Base-by-base conservation (phyloP, 2,888 invertebrate species). In the Hypomecis punctinalis region DNA sequence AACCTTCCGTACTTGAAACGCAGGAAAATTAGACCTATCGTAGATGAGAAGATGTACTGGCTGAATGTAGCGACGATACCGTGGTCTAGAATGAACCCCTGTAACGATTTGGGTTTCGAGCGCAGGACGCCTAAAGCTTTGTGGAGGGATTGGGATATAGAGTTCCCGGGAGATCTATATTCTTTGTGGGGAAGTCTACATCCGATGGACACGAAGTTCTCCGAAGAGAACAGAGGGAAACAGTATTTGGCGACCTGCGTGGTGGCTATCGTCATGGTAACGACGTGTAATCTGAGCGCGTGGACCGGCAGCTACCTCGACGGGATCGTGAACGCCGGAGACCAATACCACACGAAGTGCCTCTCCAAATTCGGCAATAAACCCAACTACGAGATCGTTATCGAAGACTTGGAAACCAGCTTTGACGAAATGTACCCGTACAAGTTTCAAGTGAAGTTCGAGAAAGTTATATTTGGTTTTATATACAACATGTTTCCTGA, bases 111-210 rank as follows among this genome's bases (percentile, higher is more conserved):
- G 64, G 91, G 91, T 0, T 76, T 91, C 23, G 77, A 81, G 40
- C 79, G 92, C 42, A 83, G 80, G 51, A 86, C 83, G 13, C 87
- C 89, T 2, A 82, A 77, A 65, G 80, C 90, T 0, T 64, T 91
- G 80, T 95, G 95, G 95, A 95, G 95, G 75, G 91, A 95, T 57
- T 96, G 94, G 94, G 94, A 96, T 67, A 93, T 96, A 1, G 96
- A 96, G 78, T 95, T 95, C 70, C 93, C 94, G 3, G 94, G 94
- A 1, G 95, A 95, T 67, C 82, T 96, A 0, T 96, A 92, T 87
- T 96, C 96, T 0, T 82, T 96, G 0, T 94, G 95, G 94, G 96
- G 96, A 0, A 93, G 93, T 40, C 76, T 96, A 11, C 95, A 96
- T 85, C 95, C 95, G 4, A 82, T 90, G 57, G 94, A 95, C 42